Evolutionary conservation across 1,140 invertebrate species (phyloP), one percentile per base, ranked within the genome.

Genomic region (Aleiodes sp.): DNA sequence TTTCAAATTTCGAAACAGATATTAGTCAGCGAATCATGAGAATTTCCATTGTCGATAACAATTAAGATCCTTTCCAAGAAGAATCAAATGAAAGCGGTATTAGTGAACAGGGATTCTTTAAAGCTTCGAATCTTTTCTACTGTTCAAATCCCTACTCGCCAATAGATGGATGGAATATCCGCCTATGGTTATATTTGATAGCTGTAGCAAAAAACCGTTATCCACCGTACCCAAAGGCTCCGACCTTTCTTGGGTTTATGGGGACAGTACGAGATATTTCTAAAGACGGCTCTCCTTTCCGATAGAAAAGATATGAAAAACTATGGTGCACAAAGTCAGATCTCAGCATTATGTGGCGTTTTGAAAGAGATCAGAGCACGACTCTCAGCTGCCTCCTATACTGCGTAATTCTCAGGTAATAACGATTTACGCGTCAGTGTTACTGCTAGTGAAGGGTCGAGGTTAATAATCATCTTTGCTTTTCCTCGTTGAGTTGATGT

Each of bases 231-330:
- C 46, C 46, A 52, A 52, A 52, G 46, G 46, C 21, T 52, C 46
- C 46, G 46, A 52, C 46, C 46, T n/a, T n/a, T 52, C 46, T 52
- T 24, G 46, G n/a, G 46, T 52, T 52, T 52, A 52, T 52, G 46
- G 46, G 46, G 46, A 52, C 46, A 52, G 12, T 10, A 12, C 21
- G 19, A 24, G 46, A 16, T 52, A 21, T 24, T 21, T 52, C 46
- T 8, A 9, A 16, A 16, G 19, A 19, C 12, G 19, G 46, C 46
- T 21, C 26, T 21, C 10, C 21, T 52, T 52, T 21, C 21, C 46
- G 46, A 24, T 52, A 52, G 46, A 52, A 52, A 21, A 52, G n/a
- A 16, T 43, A 43, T 19, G 26, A 24, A 52, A 52, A 52, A 16
- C 46, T 21, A 52, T 21, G 46, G 19, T 24, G 16, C 26, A 16